Percentiles rank a stretch among this genome's conserved stretches.
These are phyloP conservation scores for Ochropleura leucogaster DNA, from an alignment of 2,888 invertebrate genomes.

Conservation along the genomic window DNA sequence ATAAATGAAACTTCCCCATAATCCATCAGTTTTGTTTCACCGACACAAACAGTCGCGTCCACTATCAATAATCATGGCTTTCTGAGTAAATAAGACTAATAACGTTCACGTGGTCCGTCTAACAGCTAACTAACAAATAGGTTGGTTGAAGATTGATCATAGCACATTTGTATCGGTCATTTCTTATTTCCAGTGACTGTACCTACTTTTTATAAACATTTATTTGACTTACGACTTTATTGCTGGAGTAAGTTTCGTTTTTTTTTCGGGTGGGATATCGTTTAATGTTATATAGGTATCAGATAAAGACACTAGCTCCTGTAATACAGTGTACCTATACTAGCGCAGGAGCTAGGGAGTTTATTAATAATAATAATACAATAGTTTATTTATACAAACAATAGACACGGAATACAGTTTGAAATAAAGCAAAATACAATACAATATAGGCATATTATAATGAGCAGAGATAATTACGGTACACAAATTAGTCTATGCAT, in stretches of 20 bases:
- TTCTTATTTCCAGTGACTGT: constrained; percentile 10
- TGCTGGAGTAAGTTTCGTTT: not conserved
- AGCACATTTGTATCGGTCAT: constrained; percentile 33
- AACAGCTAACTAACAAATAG: constrained; percentile 42
- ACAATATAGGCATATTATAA: too few relatives aligned
- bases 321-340: too few relatives aligned
- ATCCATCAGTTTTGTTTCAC: constrained; percentile 25
- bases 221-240: not conserved
- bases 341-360: too few relatives aligned
- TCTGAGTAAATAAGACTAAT: constrained; percentile 58
- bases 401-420: too few relatives aligned
- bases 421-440: too few relatives aligned
- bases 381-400: too few relatives aligned
- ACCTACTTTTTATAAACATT: not conserved
- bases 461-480: too few relatives aligned
- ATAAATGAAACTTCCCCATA: not conserved
- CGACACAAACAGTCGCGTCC: constrained; percentile 18
- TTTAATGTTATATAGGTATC: too few relatives aligned
- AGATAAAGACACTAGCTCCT: too few relatives aligned
- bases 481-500: too few relatives aligned
- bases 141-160: constrained; percentile 48
- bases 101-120: constrained; percentile 46
- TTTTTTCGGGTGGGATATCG: too few relatives aligned
- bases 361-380: too few relatives aligned
- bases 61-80: constrained; percentile 48